Base-by-base conservation (phyloP, 2,113 vertebrate species). In the Pedetes capensis region DNA sequence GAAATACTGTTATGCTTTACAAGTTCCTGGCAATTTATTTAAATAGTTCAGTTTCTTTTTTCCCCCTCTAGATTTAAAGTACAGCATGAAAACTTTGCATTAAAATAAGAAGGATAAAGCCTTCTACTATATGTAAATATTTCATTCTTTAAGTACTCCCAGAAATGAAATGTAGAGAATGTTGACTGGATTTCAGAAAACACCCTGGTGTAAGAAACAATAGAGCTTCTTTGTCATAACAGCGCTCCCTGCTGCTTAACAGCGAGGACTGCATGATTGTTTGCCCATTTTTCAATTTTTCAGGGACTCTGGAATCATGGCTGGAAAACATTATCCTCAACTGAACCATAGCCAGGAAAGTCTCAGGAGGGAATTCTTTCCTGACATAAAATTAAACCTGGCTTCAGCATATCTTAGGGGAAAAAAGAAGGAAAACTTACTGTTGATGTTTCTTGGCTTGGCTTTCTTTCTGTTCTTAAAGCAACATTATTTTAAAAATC, bases 371-470 rank as follows among this genome's bases (percentile, higher is more conserved):
- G 96, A 97, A 97, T 96, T 97, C 96, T 97, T 97, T 97, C 96
- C 95, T 97, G 97, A 96, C 97, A 97, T 96, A 97, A 97, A 96
- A 96, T 97, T 97, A 96, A 97, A 97, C 95, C 97, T 96, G 96
- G 96, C 95, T 97, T 95, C 94, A 92, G 92, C 81, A n/a, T 97
- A 94, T 95, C 95, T 97, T 91, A 42, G 42, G 51, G 72, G 72
- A 63, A 16, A 1, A 16, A 32, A n/a, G 71, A 27, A 93, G 74
- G 95, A 93, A 96, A 95, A 91, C 92, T 96, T 92, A 95, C 95
- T 95, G 96, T 96, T 90, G 95, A 96, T 95, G 96, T 96, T 96
- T 92, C 92, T 96, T 97, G 97, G 85, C 90, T 89, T 95, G 91
- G 57, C 59, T 90, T 96, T 85, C 86, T 87, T 68, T 95, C 83